These are phyloP conservation scores for Saccopteryx bilineata DNA, from an alignment of 2,113 vertebrate species.

Conservation along the genomic window DNA sequence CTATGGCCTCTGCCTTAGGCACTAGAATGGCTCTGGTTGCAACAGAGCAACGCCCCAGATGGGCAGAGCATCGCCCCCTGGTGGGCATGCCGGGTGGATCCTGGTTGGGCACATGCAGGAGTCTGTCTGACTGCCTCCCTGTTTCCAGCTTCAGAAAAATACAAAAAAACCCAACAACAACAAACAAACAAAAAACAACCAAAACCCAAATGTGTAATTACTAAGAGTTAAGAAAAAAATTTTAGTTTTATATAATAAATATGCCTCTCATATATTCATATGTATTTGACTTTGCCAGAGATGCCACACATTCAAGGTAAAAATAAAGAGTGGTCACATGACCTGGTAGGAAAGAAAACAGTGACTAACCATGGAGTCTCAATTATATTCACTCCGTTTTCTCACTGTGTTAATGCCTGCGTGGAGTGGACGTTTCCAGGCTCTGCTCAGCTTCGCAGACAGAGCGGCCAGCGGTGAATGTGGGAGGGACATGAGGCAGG, in stretches of 20 bases:
- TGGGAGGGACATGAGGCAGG: neutral
- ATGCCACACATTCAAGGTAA: neutral
- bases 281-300: neutral
- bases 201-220: neutral
- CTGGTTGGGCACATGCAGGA: too few relatives aligned
- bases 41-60: too few relatives aligned
- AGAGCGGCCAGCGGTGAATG: neutral
- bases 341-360: neutral
- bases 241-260: slow-evolving; percentile 10
- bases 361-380: neutral
- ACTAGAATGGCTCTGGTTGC: too few relatives aligned
- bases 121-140: too few relatives aligned
- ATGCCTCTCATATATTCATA: neutral
- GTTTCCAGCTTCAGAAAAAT: too few relatives aligned
- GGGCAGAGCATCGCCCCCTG: too few relatives aligned
- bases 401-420: neutral
- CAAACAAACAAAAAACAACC: neutral
- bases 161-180: neutral
- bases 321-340: neutral
- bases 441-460: neutral
- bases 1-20: too few relatives aligned
- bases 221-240: neutral
- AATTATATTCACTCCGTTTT: neutral
- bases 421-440: neutral
- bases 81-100: too few relatives aligned